phyloP scores from a whole-genome alignment of 2,888 invertebrate species.

The Troides helena region DNA sequence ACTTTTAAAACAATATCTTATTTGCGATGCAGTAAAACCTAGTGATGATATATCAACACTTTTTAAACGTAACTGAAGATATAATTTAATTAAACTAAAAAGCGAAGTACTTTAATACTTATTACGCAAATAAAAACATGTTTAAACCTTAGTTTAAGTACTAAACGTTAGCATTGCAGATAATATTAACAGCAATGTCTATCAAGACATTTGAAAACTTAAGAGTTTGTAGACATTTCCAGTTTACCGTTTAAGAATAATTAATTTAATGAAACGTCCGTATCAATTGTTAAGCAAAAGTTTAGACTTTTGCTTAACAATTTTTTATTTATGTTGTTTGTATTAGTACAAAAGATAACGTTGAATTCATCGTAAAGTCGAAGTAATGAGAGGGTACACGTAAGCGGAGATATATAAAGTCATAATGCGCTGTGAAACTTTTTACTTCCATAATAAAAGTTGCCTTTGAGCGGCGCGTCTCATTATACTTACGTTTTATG shows the following conservation, averaged over 20 bases:
- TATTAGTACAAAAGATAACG: slow-evolving; percentile 17
- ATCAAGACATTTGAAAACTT: slow-evolving; percentile 1
- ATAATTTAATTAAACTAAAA: not conserved
- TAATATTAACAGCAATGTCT: slow-evolving; percentile 3
- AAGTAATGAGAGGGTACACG: slow-evolving; percentile 15
- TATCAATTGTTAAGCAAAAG: slow-evolving; percentile 1
- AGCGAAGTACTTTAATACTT: not conserved
- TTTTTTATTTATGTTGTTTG: too few relatives aligned
- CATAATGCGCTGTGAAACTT: slow-evolving; percentile 27
- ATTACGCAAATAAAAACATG: too few relatives aligned
- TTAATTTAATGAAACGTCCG: not conserved
- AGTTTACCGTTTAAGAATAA: not conserved
- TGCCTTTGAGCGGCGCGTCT: slow-evolving; percentile 26
- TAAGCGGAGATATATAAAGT: slow-evolving; percentile 25
- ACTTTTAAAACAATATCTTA: not conserved
- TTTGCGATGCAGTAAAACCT: not conserved
- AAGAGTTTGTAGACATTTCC: not conserved
- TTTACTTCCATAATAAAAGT: slow-evolving; percentile 29
- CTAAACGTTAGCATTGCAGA: not conserved
- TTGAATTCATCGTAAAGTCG: slow-evolving; percentile 14
- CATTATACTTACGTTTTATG: slow-evolving; percentile 30
- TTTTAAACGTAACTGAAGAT: not conserved
- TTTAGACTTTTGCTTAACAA: too few relatives aligned
- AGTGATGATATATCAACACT: not conserved
- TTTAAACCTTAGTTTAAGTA: not conserved